Percentiles rank a stretch among this genome's conserved stretches.
Evolutionary conservation across 2,113 vertebrate species (phyloP).

Genomic region (Lipotes vexillifer): DNA sequence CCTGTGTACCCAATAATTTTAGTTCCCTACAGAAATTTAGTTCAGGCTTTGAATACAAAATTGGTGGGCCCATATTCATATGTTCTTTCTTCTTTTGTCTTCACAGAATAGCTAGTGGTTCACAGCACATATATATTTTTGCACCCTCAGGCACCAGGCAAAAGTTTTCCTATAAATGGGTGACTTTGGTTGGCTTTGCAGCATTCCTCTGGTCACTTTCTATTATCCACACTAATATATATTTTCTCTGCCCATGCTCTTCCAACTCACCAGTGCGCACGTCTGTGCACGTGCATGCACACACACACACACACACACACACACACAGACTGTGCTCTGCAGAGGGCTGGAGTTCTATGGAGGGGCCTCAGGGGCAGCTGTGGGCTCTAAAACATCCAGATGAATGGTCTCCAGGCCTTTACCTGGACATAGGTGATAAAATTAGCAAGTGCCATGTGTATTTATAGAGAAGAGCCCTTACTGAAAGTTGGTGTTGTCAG

Average conservation of each 20-base stretch:
- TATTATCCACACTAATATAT: neutral
- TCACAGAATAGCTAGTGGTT: neutral
- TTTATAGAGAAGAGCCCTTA: neutral
- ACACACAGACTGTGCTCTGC: neutral
- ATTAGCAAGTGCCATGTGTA: too few relatives aligned
- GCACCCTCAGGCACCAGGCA: neutral
- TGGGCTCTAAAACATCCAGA: neutral
- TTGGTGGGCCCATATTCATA: too few relatives aligned
- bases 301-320: neutral
- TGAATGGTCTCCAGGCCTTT: neutral
- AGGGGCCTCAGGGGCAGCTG: neutral
- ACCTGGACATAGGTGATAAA: neutral
- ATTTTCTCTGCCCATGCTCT: neutral
- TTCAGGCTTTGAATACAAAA: neutral
- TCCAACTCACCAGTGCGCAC: neutral
- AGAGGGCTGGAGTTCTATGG: neutral
- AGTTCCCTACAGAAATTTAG: neutral
- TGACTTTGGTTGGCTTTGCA: neutral
- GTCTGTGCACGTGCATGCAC: rapidly evolving
- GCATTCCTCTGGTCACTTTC: neutral
- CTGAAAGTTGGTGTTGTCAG: neutral
- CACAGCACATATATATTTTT: neutral
- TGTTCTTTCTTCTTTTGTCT: neutral
- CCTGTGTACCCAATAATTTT: neutral
- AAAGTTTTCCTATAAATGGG: neutral